Evolutionary conservation across 2,888 invertebrate genomes (phyloP).

Genomic region (Rotaria magnacalcarata): DNA sequence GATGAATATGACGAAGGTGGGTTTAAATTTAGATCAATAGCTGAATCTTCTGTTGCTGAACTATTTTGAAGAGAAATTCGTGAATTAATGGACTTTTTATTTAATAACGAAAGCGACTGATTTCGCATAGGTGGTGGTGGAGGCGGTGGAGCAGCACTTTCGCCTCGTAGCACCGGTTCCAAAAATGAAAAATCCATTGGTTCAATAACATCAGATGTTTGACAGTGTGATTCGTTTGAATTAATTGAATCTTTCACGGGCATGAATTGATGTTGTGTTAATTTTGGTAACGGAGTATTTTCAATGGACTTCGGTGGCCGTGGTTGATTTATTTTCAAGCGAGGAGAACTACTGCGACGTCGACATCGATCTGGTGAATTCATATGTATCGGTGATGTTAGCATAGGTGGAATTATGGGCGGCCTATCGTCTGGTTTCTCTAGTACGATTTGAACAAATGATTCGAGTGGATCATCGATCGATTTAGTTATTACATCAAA

Average conservation of each 20-base stretch:
- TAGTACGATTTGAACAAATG: constrained; percentile 3
- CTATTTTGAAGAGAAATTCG: not conserved
- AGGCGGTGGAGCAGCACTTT: constrained; percentile 21
- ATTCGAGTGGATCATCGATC: constrained; percentile 2
- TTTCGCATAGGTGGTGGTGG: not conserved
- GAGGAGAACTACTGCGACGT: not conserved
- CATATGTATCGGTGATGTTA: no score
- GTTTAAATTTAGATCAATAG: not conserved
- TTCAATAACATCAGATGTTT: not conserved
- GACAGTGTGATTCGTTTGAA: not conserved
- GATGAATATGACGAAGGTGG: not conserved
- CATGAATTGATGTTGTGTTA: not conserved
- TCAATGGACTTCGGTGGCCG: not conserved
- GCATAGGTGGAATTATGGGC: not conserved
- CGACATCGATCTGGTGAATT: not conserved
- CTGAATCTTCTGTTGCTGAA: not conserved
- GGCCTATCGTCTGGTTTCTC: constrained; percentile 5
- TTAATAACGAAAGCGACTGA: not conserved
- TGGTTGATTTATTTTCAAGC: no score
- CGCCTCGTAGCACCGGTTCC: not conserved
- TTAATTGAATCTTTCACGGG: not conserved
- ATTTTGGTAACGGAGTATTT: not conserved
- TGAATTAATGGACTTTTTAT: no score
- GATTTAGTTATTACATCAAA: not conserved
- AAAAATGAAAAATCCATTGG: constrained; percentile 37